Base-by-base conservation (phyloP, 2,888 invertebrate genomes). In the Pterostichus madidus region DNA sequence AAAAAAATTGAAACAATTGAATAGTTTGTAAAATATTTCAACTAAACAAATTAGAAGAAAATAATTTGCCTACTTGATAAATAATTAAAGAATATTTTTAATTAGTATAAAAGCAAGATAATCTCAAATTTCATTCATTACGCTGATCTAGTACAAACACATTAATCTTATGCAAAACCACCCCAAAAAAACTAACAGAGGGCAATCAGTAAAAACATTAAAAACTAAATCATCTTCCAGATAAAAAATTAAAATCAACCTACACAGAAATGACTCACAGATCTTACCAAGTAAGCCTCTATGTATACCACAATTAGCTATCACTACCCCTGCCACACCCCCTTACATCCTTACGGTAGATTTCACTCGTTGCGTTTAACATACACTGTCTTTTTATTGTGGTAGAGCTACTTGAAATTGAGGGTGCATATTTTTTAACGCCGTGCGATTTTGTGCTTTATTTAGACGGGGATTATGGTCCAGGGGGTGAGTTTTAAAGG, bases 231-330 rank as follows among this genome's bases (percentile, higher is more conserved):
- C 31, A 56, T 56, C 56, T 76, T 35, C 79, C 24, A 68, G 68
- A 80, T 80, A 80, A 80, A 80, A 80, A 80, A 79, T 79, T 61
- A 61, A 61, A 64, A 79, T 39, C 68, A 49, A 68, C 52, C 68
- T 68, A 49, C 24, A 49, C 56, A 39, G 39, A 39, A 61, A 68
- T 80, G 80, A 80, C 49, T 80, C 80, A 80, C 80, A 64, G 46
- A 68, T 80, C 49, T 80, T 52, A 31, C 15, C n/a, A 56, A 49
- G 75, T 52, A 76, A 76, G 49, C 46, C 79, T 64, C 11, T 24
- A 39, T 39, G 8, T 17, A 39, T 46, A 61, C 79, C 79, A 79
- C 31, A 39, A 79, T 79, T n/a, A 46, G 13, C 39, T 79, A 64
- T 24, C 64, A 24, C 32, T 46, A 11, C 31, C 31, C 39, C 17